Base-by-base conservation (phyloP, 2,888 invertebrate species). In the Patella depressa region DNA sequence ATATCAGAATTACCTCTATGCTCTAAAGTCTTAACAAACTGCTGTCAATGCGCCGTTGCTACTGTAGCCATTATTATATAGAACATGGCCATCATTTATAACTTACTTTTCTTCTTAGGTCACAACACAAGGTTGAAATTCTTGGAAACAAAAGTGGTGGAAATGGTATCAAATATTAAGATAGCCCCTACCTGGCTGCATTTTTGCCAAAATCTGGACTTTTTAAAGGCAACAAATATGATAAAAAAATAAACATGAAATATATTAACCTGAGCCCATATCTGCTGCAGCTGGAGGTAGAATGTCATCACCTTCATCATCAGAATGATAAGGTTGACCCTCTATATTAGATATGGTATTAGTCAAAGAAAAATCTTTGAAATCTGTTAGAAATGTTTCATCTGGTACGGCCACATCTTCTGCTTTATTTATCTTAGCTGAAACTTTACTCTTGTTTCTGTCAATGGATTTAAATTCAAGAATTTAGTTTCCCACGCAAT, bases 261-360 rank as follows among this genome's bases (percentile, higher is more conserved):
- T 17, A 34, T 7, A 54, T 79, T 73, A 78, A 90, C 90, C 90
- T 81, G 89, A 81, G n/a, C 90, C 90, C 89, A 91, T 90, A 73
- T 91, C 91, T 72, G 85, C 85, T 5, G 90, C 90, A 45, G 87
- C 89, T 17, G 86, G 83, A 5, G 91, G 91, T 45, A 91, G 65
- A 5, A 91, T 82, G 77, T 90, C 90, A 74, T 89, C 89, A 65
- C 87, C 85, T 9, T 82, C 80, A 45, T 83, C 82, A 7, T 71
- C 72, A 71, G 81, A 81, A 54, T 77, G 72, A 73, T 77, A 81
- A n/a, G 81, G 76, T 73, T 79, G 76, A 5, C 82, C 86, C 74
- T 88, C 88, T n/a, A 88, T 86, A 72, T 86, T 84, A 12, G 84
- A 80, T n/a, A 89, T 84, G 12, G 86, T 83, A 19, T 88, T 83